Percentiles rank a stretch among this genome's conserved stretches.
Evolutionary conservation across 2,113 vertebrate genomes (phyloP).

Genomic region (Edolisoma coerulescens): DNA sequence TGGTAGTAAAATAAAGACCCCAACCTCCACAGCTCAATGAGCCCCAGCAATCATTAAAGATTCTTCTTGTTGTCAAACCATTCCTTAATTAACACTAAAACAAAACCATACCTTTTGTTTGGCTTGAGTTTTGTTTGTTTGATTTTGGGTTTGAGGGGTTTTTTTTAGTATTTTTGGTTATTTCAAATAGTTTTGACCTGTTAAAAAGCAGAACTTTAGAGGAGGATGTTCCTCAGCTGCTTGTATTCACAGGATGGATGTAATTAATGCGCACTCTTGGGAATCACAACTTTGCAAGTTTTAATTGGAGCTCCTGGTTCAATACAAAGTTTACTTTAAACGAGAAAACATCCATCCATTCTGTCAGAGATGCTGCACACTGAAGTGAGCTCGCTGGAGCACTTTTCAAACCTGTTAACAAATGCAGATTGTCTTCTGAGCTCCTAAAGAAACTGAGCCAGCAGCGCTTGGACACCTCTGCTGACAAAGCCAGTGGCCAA

Average conservation of each 20-base stretch:
- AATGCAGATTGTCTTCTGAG: not conserved
- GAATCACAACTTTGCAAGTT: not conserved
- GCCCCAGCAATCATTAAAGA: not conserved
- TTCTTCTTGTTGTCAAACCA: not conserved
- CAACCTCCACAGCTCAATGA: not conserved
- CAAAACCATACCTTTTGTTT: not conserved
- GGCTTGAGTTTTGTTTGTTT: not conserved
- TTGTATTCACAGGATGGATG: not conserved
- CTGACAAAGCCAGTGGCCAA: not conserved
- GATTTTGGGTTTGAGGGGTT: not conserved
- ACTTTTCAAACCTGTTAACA: not conserved
- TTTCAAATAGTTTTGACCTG: not conserved
- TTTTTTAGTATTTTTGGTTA: not conserved
- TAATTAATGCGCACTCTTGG: not conserved
- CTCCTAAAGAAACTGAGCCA: not conserved
- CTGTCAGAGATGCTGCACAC: not conserved
- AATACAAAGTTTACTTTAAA: not conserved
- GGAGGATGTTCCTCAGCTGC: not conserved
- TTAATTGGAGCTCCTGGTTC: not conserved
- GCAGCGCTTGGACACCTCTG: not conserved
- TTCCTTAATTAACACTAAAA: not conserved
- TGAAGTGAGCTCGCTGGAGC: not conserved
- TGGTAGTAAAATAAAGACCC: not conserved
- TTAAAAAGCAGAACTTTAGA: not conserved
- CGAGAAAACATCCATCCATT: not conserved